These are phyloP conservation scores for Melieria picta DNA, from an alignment of 2,888 invertebrate species.

Conservation along the genomic window DNA sequence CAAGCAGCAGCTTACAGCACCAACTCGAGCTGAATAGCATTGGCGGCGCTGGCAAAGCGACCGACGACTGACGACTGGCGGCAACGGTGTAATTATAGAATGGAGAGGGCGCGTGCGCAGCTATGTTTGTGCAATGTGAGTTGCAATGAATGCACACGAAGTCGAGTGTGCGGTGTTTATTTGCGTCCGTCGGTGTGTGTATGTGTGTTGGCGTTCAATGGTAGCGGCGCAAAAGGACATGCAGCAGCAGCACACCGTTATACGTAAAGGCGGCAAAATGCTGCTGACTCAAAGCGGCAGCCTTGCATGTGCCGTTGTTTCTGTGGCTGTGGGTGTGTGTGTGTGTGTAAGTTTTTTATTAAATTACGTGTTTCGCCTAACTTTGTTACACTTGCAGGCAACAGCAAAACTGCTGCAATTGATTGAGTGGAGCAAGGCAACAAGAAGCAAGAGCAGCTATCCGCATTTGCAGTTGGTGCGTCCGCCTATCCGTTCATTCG, in stretches of 20 bases:
- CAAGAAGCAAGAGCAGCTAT: no score
- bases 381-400: slow-evolving; percentile 32
- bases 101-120: neutral
- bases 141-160: neutral
- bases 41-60: neutral
- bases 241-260: neutral
- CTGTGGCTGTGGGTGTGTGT: slow-evolving; percentile 15
- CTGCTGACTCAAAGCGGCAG: no score
- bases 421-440: no score
- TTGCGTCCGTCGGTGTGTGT: no score
- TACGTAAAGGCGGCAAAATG: no score
- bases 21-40: no score
- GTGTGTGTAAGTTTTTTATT: slow-evolving; percentile 30
- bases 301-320: neutral
- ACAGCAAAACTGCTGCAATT: no score
- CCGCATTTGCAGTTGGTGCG: no score
- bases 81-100: neutral
- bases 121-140: neutral
- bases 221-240: neutral
- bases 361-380: slow-evolving; percentile 36
- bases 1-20: no score
- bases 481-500: no score
- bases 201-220: no score
- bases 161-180: no score
- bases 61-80: neutral